A percentile compares a stretch with the other conserved stretches of the same genome.
These are phyloP conservation scores for Hypsibius dujardini DNA, from an alignment of 1,140 invertebrate species.

Conservation along the genomic window DNA sequence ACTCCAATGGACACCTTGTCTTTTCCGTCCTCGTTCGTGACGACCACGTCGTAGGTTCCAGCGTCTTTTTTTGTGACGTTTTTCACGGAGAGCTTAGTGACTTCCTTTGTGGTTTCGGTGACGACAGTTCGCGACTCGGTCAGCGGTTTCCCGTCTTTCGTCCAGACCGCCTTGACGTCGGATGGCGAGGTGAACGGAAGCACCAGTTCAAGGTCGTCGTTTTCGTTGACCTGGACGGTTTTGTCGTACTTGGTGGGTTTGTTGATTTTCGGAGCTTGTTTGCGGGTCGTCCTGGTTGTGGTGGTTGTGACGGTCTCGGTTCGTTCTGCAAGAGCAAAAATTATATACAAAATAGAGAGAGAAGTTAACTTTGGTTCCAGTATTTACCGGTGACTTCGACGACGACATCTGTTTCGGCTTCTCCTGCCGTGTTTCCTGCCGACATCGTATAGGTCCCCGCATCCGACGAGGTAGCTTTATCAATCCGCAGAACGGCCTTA, in stretches of 20 bases:
- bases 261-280: background rate
- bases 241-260: background rate
- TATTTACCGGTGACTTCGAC: background rate
- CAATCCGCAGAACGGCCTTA: background rate
- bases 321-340: background rate
- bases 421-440: background rate
- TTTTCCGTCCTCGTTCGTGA: slow-evolving; percentile 85
- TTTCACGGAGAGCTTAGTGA: slow-evolving; percentile 54
- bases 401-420: background rate
- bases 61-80: slow-evolving; percentile 81
- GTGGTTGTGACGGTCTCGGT: background rate
- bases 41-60: slow-evolving; percentile 76
- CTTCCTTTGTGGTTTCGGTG: background rate
- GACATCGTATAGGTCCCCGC: slow-evolving; percentile 7
- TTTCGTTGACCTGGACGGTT: background rate
- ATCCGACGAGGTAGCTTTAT: slow-evolving; percentile 7
- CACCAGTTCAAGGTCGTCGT: background rate
- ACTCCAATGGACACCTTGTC: slow-evolving; percentile 37
- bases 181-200: background rate
- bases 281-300: background rate
- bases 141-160: slow-evolving; percentile 7
- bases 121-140: background rate
- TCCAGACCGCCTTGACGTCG: background rate
- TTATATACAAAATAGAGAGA: background rate
- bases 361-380: background rate